Base-by-base conservation (phyloP, 2,888 invertebrate species). In the Drosophila meridionalis region DNA sequence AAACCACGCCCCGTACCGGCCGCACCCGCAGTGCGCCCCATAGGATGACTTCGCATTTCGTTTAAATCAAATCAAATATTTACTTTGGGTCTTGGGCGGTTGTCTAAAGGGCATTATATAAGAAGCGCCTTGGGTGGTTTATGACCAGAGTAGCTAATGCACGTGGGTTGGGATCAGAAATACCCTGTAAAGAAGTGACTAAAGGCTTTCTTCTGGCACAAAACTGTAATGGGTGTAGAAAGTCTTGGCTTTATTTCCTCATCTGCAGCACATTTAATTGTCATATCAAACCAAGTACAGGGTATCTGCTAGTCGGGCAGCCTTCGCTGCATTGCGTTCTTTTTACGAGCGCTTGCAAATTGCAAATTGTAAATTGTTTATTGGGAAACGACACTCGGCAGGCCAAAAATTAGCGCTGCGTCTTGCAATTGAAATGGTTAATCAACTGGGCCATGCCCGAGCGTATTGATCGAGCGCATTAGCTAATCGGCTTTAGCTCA, bases 11-110 rank as follows among this genome's bases (percentile, higher is more conserved):
- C 26, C 65, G 30, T 12, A 1, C 38, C 4, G 50, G 14, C 7
- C 40, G 2, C 5, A 34, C 12, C 34, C 20, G 11, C 5, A 36
- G 56, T 43, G 64, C 53, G 60, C 50, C 57, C 56, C 32, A 34
- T 7, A 45, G 43, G 72, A 78, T 86, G 85, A 89, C 89, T 89
- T 68, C 77, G 82, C 79, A 73, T 86, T 86, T 86, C 73, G 76
- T 70, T 87, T 80, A 89, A 89, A 89, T 87, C 77, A 86, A 85
- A 83, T 87, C 89, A 85, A 85, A 85, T 85, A 85, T 85, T 85
- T 85, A 61, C 68, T 75, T 67, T 34, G 69, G 56, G 74, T 77
- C 68, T 71, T 71, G 72, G 78, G 70, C 76, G 71, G 52, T 59
- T 59, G 62, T 61, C 61, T 69, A 62, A 76, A 79, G 75, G 80